These are phyloP conservation scores for Potamilus streckersoni DNA, from an alignment of 1,140 invertebrate genomes.

Conservation along the genomic window DNA sequence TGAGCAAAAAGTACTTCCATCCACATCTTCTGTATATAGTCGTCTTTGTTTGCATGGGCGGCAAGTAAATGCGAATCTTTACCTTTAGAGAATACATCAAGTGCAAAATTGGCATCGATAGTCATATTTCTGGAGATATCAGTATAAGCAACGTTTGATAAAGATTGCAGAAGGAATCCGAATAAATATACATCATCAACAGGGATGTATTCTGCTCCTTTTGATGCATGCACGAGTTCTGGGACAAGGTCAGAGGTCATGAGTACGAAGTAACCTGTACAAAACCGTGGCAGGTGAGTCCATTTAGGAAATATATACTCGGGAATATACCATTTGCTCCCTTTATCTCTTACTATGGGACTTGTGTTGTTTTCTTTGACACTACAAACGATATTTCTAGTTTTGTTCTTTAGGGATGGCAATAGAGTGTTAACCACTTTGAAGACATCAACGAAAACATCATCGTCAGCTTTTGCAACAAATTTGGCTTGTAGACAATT, in stretches of 20 bases:
- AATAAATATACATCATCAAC: conserved; percentile 68
- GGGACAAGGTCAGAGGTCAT: conserved; percentile 62
- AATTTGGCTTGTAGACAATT: conserved; percentile 77
- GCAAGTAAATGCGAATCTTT: too few relatives aligned
- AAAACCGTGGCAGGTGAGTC: conserved; percentile 58
- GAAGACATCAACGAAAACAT: conserved; percentile 79
- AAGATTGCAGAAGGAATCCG: conserved; percentile 50
- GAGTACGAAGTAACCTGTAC: conserved; percentile 65
- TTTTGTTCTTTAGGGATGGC: conserved; percentile 22
- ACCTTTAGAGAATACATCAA: too few relatives aligned
- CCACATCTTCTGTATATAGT: too few relatives aligned
- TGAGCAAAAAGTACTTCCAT: too few relatives aligned
- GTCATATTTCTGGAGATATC: conserved; percentile 34
- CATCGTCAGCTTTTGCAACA: conserved; percentile 91
- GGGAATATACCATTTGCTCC: conserved; percentile 66
- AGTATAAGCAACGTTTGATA: conserved; percentile 21
- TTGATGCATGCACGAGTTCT: conserved; percentile 55
- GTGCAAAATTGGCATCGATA: conserved; percentile 7
- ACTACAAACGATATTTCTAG: conserved; percentile 37
- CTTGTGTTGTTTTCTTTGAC: conserved; percentile 28
- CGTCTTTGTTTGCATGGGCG: too few relatives aligned
- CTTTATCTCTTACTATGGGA: conserved; percentile 47
- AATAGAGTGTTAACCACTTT: conserved; percentile 47
- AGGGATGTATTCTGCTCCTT: conserved; percentile 48
- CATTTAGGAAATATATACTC: conserved; percentile 52